Conservation (phyloP, 2,888 invertebrate species). For the Blastobasis lacticolella region DNA sequence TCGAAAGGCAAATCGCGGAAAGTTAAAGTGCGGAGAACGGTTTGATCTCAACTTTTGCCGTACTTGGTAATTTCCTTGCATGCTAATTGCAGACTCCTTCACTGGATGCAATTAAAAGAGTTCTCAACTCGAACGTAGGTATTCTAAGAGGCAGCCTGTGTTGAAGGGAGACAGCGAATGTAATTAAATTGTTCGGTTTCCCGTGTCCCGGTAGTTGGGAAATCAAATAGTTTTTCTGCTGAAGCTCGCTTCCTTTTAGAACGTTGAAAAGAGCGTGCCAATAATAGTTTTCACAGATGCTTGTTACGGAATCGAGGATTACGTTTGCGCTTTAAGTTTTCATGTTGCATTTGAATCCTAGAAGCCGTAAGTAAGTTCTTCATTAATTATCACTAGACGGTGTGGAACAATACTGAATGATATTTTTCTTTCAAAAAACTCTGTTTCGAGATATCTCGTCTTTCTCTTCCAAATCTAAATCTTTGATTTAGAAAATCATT, state of each 20-base stretch:
- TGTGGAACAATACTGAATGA: too few species aligned
- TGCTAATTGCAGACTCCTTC: conserved; percentile 49
- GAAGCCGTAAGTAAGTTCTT: too few species aligned
- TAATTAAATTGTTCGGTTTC: conserved; percentile 60
- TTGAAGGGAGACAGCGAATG: conserved; percentile 43
- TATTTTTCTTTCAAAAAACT: too few species aligned
- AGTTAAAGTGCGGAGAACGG: conserved; percentile 6
- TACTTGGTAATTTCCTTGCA: conserved; percentile 35
- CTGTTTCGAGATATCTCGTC: too few species aligned
- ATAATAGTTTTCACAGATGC: conserved; percentile 22
- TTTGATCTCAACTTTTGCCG: conserved; percentile 33
- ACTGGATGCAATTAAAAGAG: conserved; percentile 52
- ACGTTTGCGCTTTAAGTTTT: background rate
- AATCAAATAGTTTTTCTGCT: conserved; percentile 49
- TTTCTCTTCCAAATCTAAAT: too few species aligned
- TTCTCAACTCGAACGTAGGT: conserved; percentile 37
- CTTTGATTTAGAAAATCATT: too few species aligned
- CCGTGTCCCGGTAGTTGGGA: conserved; percentile 34
- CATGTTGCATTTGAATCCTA: too few species aligned
- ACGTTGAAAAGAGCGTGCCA: conserved; percentile 23
- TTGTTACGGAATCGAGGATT: background rate
- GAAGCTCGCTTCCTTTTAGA: conserved; percentile 36
- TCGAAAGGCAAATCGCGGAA: too few species aligned
- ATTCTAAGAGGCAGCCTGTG: conserved; percentile 22
- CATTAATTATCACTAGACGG: too few species aligned